Evolutionary conservation across 2,888 invertebrate genomes (phyloP).

Genomic region (Embidobia sp.): DNA sequence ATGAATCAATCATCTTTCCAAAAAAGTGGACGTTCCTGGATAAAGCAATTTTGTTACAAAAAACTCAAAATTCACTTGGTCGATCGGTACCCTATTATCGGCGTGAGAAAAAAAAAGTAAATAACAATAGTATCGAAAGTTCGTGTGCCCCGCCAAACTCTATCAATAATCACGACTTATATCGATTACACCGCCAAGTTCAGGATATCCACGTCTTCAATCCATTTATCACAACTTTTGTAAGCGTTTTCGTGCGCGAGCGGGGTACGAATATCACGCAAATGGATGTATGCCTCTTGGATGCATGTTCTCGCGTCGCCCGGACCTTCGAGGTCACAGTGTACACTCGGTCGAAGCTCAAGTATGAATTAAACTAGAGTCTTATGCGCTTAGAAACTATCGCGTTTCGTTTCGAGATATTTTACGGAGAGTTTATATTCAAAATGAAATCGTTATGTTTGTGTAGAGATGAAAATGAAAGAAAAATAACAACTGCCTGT

Average conservation of each 20-base stretch:
- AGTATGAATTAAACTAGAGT: conserved; percentile 33
- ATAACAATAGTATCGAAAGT: neutral
- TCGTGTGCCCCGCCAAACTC: conserved; percentile 20
- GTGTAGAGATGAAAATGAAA: no score
- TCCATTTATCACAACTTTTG: conserved; percentile 50
- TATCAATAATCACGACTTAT: conserved; percentile 37
- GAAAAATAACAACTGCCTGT: no score
- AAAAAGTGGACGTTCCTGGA: no score
- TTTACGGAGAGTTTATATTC: no score
- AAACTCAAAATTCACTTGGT: no score
- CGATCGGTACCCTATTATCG: no score
- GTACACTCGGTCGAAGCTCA: conserved; percentile 32
- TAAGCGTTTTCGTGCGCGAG: conserved; percentile 22
- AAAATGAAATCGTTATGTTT: no score
- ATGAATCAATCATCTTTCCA: conserved; percentile 24
- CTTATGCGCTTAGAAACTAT: conserved; percentile 11
- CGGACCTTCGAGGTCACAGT: neutral
- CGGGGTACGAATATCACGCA: conserved; percentile 13
- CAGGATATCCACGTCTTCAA: conserved; percentile 35
- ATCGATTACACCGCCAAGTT: conserved; percentile 38
- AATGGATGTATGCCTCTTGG: conserved; percentile 10
- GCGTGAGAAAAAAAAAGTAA: neutral
- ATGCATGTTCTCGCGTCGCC: conserved; percentile 16
- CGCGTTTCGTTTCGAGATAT: conserved; percentile 9
- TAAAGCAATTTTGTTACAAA: no score